Conservation (phyloP, 2,888 invertebrate genomes). For the Ischnus inquisitorius region DNA sequence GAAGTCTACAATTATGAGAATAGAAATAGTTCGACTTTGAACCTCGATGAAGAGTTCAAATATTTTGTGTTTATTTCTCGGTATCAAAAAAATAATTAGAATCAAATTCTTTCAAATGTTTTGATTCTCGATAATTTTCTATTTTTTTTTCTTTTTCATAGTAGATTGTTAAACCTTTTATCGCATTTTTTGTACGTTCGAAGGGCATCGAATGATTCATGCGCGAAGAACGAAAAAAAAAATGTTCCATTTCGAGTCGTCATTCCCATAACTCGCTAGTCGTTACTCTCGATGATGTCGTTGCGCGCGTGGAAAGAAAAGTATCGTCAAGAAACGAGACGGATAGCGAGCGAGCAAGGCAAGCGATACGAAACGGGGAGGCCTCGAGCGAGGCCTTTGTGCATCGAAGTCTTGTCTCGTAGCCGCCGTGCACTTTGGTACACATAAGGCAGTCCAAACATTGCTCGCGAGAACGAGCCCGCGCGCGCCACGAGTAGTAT, state of each 20-base stretch:
- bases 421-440: constrained; percentile 14
- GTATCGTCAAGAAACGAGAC: constrained; percentile 29
- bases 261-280: neutral
- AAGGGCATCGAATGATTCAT: neutral
- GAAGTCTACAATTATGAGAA: neutral
- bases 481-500: too few species aligned
- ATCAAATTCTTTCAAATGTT: neutral
- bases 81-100: neutral
- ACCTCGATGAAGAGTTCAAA: neutral
- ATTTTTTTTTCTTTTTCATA: neutral
- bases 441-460: too few species aligned
- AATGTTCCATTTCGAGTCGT: neutral
- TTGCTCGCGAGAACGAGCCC: too few species aligned
- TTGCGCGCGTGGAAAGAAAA: neutral
- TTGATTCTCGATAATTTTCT: neutral
- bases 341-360: constrained; percentile 5
- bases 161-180: neutral
- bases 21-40: neutral
- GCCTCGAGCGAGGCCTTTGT: constrained; percentile 13
- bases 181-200: neutral
- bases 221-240: neutral
- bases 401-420: constrained; percentile 25
- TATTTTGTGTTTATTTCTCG: neutral
- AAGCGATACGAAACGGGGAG: constrained; percentile 41
- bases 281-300: constrained; percentile 2